Evolutionary conservation across 2,888 invertebrate genomes (phyloP), one percentile per base, ranked within the genome.

Genomic region (Drosophila kanekoi): DNA sequence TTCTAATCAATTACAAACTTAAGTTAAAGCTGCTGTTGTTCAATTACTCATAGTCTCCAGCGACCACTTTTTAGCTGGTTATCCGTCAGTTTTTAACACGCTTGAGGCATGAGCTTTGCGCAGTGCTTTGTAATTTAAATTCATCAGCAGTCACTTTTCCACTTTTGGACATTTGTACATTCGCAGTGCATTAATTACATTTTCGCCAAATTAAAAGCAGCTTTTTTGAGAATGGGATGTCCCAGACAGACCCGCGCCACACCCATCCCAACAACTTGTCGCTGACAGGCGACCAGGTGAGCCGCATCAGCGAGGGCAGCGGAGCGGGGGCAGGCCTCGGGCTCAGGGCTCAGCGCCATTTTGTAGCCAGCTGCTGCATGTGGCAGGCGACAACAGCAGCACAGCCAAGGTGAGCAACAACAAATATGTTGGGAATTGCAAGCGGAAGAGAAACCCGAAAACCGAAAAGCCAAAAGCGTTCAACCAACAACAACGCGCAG

Each of bases 311-410:
- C 43, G 44, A 37, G 33, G 63, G 37, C 53, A 62, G 59, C 60
- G 48, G 35, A 16, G 56, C 47, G 28, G 28, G 44, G 48, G 56
- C 37, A 14, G 49, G 67, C 67, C 72, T 67, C 62, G 32, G 51
- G 70, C 77, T 28, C 28, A 60, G 85, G 72, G 52, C 77, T 59
- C 66, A 66, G 58, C 83, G 84, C 87, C 83, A 84, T 84, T 84
- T 84, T 84, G 83, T 73, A 65, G 77, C 73, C 86, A 74, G 71
- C 80, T 86, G 83, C 80, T 86, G 83, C 80, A 86, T 66, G 70
- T 80, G 86, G 76, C 82, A 85, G 81, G 79, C 82, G 85, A 82
- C 82, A 82, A 61, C 67, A 73, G 64, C 67, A 74, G 57, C 59
- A 43, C 66, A 64, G 54, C 72, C 75, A 40, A 62, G 62, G 62